Evolutionary conservation across 1,140 invertebrate genomes (phyloP), one percentile per base, ranked within the genome.

Genomic region (Proctacanthus coquilletti): DNA sequence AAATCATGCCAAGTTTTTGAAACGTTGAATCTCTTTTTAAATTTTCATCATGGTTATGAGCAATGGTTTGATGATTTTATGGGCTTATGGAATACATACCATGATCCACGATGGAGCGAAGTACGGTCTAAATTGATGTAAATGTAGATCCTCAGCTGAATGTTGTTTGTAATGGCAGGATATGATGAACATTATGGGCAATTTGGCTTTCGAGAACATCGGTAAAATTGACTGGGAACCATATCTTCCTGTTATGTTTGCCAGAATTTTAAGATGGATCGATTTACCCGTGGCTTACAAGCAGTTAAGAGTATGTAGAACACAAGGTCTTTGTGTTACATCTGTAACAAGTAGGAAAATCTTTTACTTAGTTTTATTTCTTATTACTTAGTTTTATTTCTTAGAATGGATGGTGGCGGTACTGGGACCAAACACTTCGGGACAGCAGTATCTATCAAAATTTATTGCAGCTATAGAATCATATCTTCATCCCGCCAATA

Each of bases 171-270:
- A n/a, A 5, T 30, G 14, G 18, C 49, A 82, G 75, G 66, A 73
- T 41, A 64, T 91, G 44, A 72, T 85, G 54, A 66, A 64, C 39
- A 56, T 91, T 21, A 77, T 93, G 52, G 68, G 80, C 2, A 69
- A 72, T 40, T 55, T 91, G 5, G 77, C 86, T 1, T 63, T 64
- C 39, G 64, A 74, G 42, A 86, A 81, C 55, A 76, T 87, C 40
- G 88, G 89, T 1, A 76, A 78, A 27, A 77, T 95, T 37, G 76
- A 95, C 49, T 96, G 88, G 87, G 74, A 77, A 40, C 80, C 81
- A 0, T 70, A 86, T 50, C 67, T 87, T 21, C 75, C 84, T 1
- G 63, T 77, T 40, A 84, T 95, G 64, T 93, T 88, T 52, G 77
- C 76, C 4, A 70, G 78, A 45, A 75, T 94, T 46, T 54, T 87